phyloP scores from a whole-genome alignment of 53 echinoderm and acorn worm genomes.

The Arbacia lixula region DNA sequence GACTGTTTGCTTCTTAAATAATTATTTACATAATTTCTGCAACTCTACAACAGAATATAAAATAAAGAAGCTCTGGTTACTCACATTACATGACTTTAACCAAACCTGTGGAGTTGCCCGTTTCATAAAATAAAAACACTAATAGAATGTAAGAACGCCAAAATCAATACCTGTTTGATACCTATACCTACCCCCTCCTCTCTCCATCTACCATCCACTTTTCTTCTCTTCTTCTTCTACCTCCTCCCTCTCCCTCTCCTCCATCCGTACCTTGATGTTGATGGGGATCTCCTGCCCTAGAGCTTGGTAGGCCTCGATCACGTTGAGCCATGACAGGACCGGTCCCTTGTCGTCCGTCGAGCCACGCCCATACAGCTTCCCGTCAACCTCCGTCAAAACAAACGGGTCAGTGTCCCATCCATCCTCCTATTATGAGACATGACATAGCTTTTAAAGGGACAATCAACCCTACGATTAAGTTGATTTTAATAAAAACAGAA shows the following conservation, averaged over 20 bases:
- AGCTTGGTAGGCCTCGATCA: slow-evolving; percentile 89
- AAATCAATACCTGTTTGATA: not conserved
- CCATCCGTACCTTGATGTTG: slow-evolving; percentile 83
- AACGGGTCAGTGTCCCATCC: slow-evolving; percentile 99
- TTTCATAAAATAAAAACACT: not conserved
- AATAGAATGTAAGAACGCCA: not conserved
- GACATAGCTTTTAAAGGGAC: too few relatives aligned
- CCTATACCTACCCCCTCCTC: not conserved
- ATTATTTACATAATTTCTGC: too few relatives aligned
- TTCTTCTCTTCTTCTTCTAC: not conserved
- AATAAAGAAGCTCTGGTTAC: too few relatives aligned
- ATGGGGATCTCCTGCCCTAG: slow-evolving; percentile 83
- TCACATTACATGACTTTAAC: too few relatives aligned
- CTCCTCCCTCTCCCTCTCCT: not conserved
- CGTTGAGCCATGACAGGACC: slow-evolving; percentile 89
- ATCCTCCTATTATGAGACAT: slow-evolving; percentile 78
- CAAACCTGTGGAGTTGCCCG: too few relatives aligned
- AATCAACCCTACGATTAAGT: too few relatives aligned
- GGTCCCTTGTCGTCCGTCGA: slow-evolving; percentile 98
- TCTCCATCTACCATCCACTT: not conserved
- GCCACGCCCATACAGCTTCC: slow-evolving; percentile 90
- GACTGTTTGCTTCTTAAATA: too few relatives aligned
- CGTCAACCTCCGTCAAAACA: slow-evolving; percentile 77
- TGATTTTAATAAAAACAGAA: too few relatives aligned
- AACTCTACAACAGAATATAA: too few relatives aligned